These are phyloP conservation scores for Megaleporinus macrocephalus DNA, from an alignment of 2,113 vertebrate species.

Conservation along the genomic window DNA sequence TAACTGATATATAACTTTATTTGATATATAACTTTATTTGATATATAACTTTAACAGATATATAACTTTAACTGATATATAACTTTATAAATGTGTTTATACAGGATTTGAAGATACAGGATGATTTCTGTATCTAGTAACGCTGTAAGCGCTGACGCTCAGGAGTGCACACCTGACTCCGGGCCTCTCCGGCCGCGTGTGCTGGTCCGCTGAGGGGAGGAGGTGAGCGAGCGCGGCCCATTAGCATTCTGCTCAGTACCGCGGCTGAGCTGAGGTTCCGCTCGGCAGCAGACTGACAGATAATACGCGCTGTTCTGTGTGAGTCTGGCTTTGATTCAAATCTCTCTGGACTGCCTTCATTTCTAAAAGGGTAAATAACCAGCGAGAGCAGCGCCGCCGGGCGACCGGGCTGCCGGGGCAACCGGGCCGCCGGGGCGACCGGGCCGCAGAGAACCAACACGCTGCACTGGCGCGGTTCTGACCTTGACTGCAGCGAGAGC, in stretches of 20 bases:
- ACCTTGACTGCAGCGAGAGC: neutral
- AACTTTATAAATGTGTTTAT: too few relatives aligned
- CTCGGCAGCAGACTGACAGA: constrained; percentile 50
- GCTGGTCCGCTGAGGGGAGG: too few relatives aligned
- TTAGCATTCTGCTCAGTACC: constrained; percentile 29
- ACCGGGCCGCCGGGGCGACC: too few relatives aligned
- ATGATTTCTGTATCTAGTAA: too few relatives aligned
- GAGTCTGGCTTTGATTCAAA: neutral
- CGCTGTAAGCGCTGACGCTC: too few relatives aligned
- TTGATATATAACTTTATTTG: too few relatives aligned
- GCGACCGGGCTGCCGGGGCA: too few relatives aligned
- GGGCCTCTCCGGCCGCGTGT: neutral
- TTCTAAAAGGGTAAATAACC: constrained; percentile 42
- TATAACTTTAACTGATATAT: too few relatives aligned
- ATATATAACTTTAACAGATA: too few relatives aligned
- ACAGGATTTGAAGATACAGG: too few relatives aligned
- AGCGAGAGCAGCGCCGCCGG: neutral
- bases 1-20: too few relatives aligned
- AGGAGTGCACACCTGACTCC: too few relatives aligned
- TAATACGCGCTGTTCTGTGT: constrained; percentile 21
- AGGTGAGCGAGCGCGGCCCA: neutral
- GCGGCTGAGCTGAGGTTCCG: neutral
- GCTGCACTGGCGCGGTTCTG: neutral
- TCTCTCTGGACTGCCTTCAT: constrained; percentile 31
- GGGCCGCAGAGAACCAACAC: neutral